Evolutionary conservation across 2,113 vertebrate species (phyloP).

Genomic region (Peromyscus polionotus): DNA sequence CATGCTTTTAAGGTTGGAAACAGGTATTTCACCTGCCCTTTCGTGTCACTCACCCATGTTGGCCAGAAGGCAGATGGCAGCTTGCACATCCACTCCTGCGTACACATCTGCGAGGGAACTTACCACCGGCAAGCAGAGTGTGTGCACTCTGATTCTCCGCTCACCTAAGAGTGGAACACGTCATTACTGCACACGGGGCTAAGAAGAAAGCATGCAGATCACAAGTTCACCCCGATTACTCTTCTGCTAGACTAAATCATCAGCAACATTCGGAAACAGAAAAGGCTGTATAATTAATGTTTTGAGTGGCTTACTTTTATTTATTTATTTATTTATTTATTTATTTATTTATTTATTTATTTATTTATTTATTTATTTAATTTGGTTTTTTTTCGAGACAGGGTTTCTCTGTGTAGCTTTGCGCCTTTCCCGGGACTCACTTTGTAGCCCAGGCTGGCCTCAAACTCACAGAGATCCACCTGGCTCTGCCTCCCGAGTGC

Average conservation of each 20-base stretch:
- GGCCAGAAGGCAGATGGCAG: slow-evolving; percentile 95
- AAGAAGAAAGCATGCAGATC: background rate
- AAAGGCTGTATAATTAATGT: background rate
- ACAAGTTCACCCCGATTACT: background rate
- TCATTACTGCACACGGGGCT: background rate
- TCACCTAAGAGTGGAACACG: slow-evolving; percentile 89
- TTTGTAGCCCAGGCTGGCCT: no score
- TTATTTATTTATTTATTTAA: no score
- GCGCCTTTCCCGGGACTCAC: no score
- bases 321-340: no score
- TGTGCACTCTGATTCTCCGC: slow-evolving; percentile 96
- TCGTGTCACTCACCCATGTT: slow-evolving; percentile 94
- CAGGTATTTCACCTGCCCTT: background rate
- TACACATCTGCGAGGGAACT: slow-evolving; percentile 95
- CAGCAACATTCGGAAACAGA: background rate
- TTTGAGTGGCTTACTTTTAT: background rate
- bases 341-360: no score
- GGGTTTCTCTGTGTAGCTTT: no score
- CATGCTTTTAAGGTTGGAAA: background rate
- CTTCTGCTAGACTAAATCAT: background rate
- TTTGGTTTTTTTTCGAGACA: no score
- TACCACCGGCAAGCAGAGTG: slow-evolving; percentile 96
- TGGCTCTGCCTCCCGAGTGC: no score
- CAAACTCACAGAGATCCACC: no score
- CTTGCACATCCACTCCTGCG: slow-evolving; percentile 96